Evolutionary conservation across 2,113 vertebrate species (phyloP).

Genomic region (Sprattus sprattus): DNA sequence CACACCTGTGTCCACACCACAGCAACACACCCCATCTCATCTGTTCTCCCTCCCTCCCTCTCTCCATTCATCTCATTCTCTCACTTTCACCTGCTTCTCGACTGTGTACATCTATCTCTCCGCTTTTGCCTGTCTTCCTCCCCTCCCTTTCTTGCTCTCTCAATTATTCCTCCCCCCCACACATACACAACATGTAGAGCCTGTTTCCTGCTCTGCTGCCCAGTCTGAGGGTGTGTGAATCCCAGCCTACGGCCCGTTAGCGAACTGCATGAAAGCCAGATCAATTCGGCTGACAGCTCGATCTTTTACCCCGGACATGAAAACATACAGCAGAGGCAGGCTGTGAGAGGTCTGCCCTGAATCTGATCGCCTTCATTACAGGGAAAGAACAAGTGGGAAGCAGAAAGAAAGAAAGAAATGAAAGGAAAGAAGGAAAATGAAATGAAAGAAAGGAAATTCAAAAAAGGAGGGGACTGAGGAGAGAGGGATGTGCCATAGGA

Average conservation of each 20-base stretch:
- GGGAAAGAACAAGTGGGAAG: background rate
- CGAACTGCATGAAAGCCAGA: conserved; percentile 32
- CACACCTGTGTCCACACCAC: conserved; percentile 12
- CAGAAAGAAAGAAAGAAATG: background rate
- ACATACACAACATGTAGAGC: background rate
- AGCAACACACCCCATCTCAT: background rate
- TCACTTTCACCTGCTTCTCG: background rate
- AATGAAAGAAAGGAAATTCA: background rate
- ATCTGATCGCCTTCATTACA: conserved; percentile 9
- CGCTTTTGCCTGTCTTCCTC: background rate
- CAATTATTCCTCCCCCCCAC: background rate
- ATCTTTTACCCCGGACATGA: conserved; percentile 30
- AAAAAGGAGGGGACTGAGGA: background rate
- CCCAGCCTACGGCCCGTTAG: conserved; percentile 32
- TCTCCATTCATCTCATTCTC: conserved; percentile 11
- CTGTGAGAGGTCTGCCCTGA: background rate
- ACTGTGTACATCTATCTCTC: background rate
- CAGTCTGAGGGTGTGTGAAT: background rate
- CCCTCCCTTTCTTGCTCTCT: background rate
- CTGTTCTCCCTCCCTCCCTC: background rate
- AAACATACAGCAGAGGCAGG: background rate
- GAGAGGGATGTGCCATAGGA: background rate
- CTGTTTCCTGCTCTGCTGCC: background rate
- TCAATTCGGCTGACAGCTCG: conserved; percentile 40
- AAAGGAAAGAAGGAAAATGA: background rate